Base-by-base conservation (phyloP, 2,113 vertebrate genomes). In the Prietella phreatophila region DNA sequence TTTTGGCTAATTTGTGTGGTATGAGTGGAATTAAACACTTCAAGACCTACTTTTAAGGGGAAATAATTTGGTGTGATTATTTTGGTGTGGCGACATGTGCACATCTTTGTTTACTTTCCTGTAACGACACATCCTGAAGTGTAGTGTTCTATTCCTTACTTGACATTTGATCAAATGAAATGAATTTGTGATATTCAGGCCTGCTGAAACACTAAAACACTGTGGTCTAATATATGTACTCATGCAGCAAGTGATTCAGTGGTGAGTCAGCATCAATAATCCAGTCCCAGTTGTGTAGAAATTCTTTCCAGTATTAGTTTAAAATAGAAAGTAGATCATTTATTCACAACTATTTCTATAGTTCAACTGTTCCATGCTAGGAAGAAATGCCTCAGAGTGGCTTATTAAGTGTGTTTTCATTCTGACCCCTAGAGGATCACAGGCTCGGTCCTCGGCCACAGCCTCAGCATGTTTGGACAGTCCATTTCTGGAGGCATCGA, bases 401-500 rank as follows among this genome's bases (percentile, higher is more conserved):
- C 55, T 87, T 5, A 87, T n/a, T 63, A 3, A 56, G 42, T 87
- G 79, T 82, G 50, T 82, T 88, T 88, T 65, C 61, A 61, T 76
- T 88, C 53, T 87, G 61, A 15, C 39, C 67, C 47, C 87, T 90
- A 97, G 97, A 96, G 95, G 94, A 96, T 97, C 88, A 93, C 95
- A 89, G 96, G 94, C 63, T 93, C 92, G 36, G 85, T 93, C 69
- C 88, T 96, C 82, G 93, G 96, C 82, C 89, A 92, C 78, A 91
- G 91, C 61, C 93, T 97, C 88, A 95, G 93, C 83, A 97, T 97
- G 95, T 97, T 97, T 92, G 97, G 97, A 83, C 96, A 97, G 79
- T 97, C 97, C 55, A 94, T 97, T 91, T 95, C 96, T 80, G 95
- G 96, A 78, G 94, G 94, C 89, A 91, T 97, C 39, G 97, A 97